These are phyloP conservation scores for Balearica regulorum DNA, from an alignment of 2,797 vertebrate genomes.

Conservation along the genomic window DNA sequence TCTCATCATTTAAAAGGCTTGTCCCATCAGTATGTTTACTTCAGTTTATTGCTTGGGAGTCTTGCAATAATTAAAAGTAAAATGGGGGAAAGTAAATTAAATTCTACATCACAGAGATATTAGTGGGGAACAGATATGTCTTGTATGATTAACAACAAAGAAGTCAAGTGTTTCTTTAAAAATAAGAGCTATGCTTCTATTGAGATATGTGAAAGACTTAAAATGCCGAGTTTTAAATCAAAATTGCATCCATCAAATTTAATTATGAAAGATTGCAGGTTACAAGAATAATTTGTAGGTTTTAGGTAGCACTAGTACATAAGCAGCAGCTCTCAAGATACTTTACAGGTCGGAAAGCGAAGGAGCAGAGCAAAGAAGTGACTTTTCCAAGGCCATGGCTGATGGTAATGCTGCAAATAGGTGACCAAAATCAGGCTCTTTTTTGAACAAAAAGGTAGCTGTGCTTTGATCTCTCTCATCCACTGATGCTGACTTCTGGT, in stretches of 20 bases:
- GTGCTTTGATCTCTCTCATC: not conserved
- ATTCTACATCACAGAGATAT: slow-evolving; percentile 17
- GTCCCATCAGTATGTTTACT: slow-evolving; percentile 21
- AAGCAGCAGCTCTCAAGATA: not conserved
- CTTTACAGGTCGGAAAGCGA: not conserved
- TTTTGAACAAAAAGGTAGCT: not conserved
- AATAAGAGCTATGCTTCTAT: slow-evolving; percentile 5
- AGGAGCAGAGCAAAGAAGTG: not conserved
- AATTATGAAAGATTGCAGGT: not conserved
- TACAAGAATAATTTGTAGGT: not conserved
- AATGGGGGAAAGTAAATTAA: slow-evolving; percentile 60
- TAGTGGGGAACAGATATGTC: not conserved
- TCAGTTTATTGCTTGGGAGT: slow-evolving; percentile 40
- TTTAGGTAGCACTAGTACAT: not conserved
- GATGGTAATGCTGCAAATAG: not conserved
- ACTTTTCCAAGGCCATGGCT: not conserved
- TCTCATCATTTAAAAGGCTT: slow-evolving; percentile 54
- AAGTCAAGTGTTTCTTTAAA: slow-evolving; percentile 27
- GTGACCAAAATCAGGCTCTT: not conserved
- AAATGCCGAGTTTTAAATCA: not conserved
- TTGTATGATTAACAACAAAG: slow-evolving; percentile 42
- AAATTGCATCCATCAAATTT: not conserved
- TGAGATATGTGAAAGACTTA: not conserved
- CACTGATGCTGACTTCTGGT: not conserved
- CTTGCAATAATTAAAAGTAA: slow-evolving; percentile 58